phyloP scores from a whole-genome alignment of 2,888 invertebrate species.

The Oasisia sp. region DNA sequence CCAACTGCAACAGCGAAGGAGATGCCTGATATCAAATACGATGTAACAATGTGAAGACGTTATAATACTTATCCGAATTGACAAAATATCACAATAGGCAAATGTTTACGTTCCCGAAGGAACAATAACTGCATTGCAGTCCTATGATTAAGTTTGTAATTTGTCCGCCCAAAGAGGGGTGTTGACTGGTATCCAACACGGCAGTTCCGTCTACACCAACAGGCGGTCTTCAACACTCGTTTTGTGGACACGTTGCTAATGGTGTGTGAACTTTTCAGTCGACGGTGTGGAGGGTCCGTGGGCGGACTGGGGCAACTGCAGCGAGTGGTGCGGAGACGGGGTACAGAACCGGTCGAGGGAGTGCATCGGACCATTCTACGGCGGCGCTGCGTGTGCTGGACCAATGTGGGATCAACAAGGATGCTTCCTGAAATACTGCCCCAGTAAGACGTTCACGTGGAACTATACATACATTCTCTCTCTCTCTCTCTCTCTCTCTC shows the following conservation, averaged over 20 bases:
- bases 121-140: too few species aligned
- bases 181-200: too few species aligned
- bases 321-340: constrained; percentile 8
- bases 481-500: too few species aligned
- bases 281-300: constrained; percentile 18
- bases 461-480: too few species aligned
- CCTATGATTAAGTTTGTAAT: too few species aligned
- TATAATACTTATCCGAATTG: too few species aligned
- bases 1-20: neutral
- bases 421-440: neutral
- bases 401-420: neutral
- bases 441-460: neutral
- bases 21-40: neutral
- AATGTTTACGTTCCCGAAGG: too few species aligned
- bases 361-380: constrained; percentile 19
- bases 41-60: neutral
- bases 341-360: constrained; percentile 19
- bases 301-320: constrained; percentile 5
- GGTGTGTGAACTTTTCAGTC: constrained; percentile 6
- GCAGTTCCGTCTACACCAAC: too few species aligned
- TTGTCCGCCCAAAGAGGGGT: too few species aligned
- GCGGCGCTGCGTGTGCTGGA: neutral
- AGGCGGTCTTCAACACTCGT: too few species aligned
- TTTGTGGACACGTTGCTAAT: neutral
- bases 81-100: too few species aligned